Conservation (phyloP, 1,140 invertebrate species). For the Nasonia giraulti region DNA sequence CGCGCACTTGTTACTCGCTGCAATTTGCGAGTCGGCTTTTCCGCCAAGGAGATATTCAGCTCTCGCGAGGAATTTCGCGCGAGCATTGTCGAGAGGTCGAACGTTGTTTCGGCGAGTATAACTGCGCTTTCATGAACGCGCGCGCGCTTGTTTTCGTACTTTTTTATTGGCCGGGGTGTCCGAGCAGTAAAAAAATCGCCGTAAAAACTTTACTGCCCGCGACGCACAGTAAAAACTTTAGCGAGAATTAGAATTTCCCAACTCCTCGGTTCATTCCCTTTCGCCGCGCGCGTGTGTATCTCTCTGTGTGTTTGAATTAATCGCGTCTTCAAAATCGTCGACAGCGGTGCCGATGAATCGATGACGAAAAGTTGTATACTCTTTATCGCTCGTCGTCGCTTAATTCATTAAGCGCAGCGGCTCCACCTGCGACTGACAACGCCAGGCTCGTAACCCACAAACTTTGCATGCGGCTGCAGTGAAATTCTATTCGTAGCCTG, state of each 20-base stretch:
- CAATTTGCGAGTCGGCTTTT: conserved; percentile 19
- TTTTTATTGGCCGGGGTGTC: background rate
- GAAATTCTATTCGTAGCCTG: conserved; percentile 20
- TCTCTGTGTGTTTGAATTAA: no score
- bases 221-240: background rate
- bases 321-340: no score
- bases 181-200: background rate
- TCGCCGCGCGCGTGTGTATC: background rate
- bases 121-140: background rate
- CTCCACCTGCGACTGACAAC: no score
- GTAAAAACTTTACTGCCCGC: background rate
- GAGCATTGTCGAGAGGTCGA: background rate
- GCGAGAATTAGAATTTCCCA: background rate
- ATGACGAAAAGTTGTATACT: no score
- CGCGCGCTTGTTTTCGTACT: background rate
- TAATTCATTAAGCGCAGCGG: no score
- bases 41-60: background rate
- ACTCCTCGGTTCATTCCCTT: background rate
- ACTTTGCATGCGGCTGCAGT: background rate
- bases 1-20: conserved; percentile 14
- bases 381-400: no score
- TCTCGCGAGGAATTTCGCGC: background rate
- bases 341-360: no score
- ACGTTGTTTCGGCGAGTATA: background rate
- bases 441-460: background rate